Evolutionary conservation across 2,113 vertebrate genomes (phyloP).

Genomic region (Scolopax mira): DNA sequence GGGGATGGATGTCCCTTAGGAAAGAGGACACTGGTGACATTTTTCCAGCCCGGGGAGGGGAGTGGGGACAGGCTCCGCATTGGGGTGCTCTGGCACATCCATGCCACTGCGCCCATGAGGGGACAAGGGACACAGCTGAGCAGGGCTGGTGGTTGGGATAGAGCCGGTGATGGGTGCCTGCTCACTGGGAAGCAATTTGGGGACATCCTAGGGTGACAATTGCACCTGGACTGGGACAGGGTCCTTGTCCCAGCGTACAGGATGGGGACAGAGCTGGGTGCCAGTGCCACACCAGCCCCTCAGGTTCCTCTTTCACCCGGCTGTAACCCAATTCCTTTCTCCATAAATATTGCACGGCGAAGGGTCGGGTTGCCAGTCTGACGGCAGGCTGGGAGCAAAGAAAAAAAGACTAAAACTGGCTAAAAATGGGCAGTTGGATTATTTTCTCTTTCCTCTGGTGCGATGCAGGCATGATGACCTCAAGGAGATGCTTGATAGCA

Average conservation of each 20-base stretch:
- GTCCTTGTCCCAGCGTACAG: neutral
- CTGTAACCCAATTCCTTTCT: slow-evolving; percentile 26
- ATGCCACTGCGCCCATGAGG: neutral
- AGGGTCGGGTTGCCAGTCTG: neutral
- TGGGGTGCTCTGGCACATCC: fast-evolving
- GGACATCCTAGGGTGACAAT: neutral
- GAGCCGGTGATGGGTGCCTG: neutral
- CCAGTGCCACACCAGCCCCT: fast-evolving
- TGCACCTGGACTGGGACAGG: fast-evolving
- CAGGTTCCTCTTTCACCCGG: neutral
- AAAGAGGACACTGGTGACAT: neutral
- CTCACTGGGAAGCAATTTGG: neutral
- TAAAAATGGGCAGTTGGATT: neutral
- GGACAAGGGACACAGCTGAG: neutral
- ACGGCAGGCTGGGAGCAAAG: neutral
- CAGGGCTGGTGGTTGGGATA: neutral
- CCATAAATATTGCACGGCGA: slow-evolving; percentile 60
- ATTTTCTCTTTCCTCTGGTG: fast-evolving
- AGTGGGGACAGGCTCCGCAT: neutral
- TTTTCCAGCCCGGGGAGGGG: neutral
- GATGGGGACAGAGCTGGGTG: neutral
- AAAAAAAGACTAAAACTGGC: neutral
- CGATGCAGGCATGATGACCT: slow-evolving; percentile 90
- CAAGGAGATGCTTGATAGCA: slow-evolving; percentile 98
- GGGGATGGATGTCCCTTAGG: neutral